phyloP scores from a whole-genome alignment of 2,797 vertebrate genomes.

The Anolis apletophallus region DNA sequence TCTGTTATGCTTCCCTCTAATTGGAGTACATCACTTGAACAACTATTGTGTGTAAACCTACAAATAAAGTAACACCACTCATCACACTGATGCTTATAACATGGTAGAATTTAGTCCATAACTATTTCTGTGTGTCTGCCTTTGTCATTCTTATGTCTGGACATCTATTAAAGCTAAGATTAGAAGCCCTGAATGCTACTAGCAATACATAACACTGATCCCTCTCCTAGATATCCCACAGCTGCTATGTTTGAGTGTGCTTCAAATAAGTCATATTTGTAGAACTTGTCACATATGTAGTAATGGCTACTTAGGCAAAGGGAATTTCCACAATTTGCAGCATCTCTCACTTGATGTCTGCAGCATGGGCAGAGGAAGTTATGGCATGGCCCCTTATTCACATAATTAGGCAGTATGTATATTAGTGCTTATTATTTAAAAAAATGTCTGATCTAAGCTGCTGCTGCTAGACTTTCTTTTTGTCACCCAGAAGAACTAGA shows the following conservation, averaged over 20 bases:
- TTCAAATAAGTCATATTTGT: not conserved
- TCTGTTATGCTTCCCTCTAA: not conserved
- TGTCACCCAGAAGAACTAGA: not conserved
- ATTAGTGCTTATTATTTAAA: not conserved
- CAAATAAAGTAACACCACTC: not conserved
- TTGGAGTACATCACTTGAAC: not conserved
- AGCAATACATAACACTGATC: not conserved
- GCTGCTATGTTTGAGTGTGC: not conserved
- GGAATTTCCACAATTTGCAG: not conserved
- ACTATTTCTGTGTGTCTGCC: not conserved
- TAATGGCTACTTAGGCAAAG: not conserved
- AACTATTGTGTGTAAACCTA: not conserved
- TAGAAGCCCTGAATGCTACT: not conserved
- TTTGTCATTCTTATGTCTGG: not conserved
- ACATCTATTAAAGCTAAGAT: not conserved
- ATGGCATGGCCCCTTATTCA: not conserved
- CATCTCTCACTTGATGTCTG: not conserved
- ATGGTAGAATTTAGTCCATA: not conserved
- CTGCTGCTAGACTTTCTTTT: not conserved
- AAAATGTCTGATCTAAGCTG: not conserved
- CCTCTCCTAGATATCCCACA: not conserved
- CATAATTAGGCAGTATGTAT: not conserved
- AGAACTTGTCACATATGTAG: not conserved
- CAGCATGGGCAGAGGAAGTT: not conserved
- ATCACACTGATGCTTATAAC: no score